Conservation (phyloP, 2,113 vertebrate genomes). For the Oostethus manadensis region DNA sequence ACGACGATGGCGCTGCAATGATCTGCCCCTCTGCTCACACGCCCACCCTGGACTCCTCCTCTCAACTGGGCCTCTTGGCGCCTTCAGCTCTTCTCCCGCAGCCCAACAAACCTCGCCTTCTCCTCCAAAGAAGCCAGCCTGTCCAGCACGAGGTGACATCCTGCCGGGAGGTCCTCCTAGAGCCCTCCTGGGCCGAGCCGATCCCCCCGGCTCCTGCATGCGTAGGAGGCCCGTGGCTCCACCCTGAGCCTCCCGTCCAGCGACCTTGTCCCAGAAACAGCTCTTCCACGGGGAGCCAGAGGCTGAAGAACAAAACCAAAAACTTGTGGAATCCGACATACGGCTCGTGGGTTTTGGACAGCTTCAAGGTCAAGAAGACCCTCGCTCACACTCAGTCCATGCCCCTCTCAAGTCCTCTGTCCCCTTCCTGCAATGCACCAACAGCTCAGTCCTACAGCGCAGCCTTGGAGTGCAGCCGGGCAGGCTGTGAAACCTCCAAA, state of each 20-base stretch:
- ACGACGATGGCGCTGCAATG: conserved; percentile 73
- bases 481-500: conserved; percentile 58
- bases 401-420: conserved; percentile 58
- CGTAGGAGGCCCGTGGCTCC: conserved; percentile 50
- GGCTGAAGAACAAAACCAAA: conserved; percentile 85
- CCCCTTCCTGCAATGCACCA: conserved; percentile 25
- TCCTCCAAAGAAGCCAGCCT: conserved; percentile 59
- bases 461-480: conserved; percentile 65
- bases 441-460: conserved; percentile 28
- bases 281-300: conserved; percentile 70
- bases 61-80: conserved; percentile 39
- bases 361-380: conserved; percentile 64
- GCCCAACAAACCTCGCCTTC: conserved; percentile 57
- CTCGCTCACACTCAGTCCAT: conserved; percentile 71
- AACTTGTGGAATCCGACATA: conserved; percentile 92
- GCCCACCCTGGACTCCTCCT: conserved; percentile 60
- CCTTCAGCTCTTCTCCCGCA: conserved; percentile 39
- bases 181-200: conserved; percentile 65
- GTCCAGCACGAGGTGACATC: conserved; percentile 72
- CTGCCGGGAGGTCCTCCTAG: conserved; percentile 63
- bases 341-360: conserved; percentile 85
- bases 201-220: conserved; percentile 58
- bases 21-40: conserved; percentile 67
- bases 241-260: conserved; percentile 54
- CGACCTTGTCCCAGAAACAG: conserved; percentile 65